Base-by-base conservation (phyloP, 2,797 vertebrate species). In the Sitta carolinensis region DNA sequence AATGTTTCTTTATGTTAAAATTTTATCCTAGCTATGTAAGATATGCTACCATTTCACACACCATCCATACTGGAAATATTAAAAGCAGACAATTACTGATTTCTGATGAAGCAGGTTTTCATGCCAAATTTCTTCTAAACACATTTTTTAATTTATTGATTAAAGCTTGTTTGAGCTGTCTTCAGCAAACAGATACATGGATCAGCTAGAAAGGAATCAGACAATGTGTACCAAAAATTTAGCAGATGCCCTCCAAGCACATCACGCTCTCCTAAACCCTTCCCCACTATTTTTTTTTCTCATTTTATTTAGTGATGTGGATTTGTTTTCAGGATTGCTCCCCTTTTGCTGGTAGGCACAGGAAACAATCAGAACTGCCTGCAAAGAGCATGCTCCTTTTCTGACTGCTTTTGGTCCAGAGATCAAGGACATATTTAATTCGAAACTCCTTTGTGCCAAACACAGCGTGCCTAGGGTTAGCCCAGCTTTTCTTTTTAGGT, bases 161-260 rank as follows among this genome's bases (percentile, higher is more conserved):
- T 84, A 78, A 81, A 90, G 82, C 27, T 95, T 92, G 45, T 84
- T 84, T 84, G 64, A 82, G 51, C 50, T 89, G 59, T 63, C 78
- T 95, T 45, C 55, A 84, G 78, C 63, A 95, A 94, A 82, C 61
- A 89, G 54, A 63, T 62, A 79, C 42, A 94, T 90, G 84, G 45
- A 90, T 81, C 75, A 79, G 63, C 12, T 34, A 77, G 18, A 54
- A 79, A 81, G 64, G 32, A 42, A 63, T 90, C 42, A 89, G 30
- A 59, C 30, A 72, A 62, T 0, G 0, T 36, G 57, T 52, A 30
- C 45, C 62, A 58, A 87, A 91, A 93, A 75, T 87, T 40, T 61
- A 96, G 80, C 50, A 93, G 69, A 88, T 64, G 38, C n/a, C 64
- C 81, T 78, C 45, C 40, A 90, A 94, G 38, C 30, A 54, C 3